phyloP scores from a whole-genome alignment of 2,888 invertebrate species.

The Aricia artaxerxes region DNA sequence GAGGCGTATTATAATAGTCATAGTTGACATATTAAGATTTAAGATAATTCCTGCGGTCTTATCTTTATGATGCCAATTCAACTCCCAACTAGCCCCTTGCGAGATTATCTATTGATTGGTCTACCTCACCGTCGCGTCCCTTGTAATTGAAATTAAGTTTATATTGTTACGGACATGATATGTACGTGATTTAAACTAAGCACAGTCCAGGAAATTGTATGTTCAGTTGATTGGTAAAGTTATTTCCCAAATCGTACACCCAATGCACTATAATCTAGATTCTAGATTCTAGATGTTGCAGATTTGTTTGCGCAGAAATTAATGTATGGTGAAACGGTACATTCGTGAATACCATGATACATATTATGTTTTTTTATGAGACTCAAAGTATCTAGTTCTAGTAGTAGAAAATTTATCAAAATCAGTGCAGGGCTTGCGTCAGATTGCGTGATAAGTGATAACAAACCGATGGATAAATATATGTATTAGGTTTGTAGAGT shows the following conservation, averaged over 20 bases:
- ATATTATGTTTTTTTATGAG: too few species aligned
- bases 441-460: too few species aligned
- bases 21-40: conserved; percentile 1
- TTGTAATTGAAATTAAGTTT: conserved; percentile 35
- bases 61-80: not conserved
- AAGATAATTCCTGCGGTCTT: not conserved
- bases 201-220: not conserved
- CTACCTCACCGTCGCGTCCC: conserved; percentile 32
- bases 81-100: not conserved
- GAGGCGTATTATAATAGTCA: not conserved
- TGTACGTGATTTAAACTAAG: not conserved
- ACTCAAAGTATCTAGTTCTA: too few species aligned
- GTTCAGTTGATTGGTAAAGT: too few species aligned
- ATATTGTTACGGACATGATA: not conserved
- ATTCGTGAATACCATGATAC: too few species aligned
- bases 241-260: too few species aligned
- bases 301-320: not conserved
- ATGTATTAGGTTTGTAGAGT: too few species aligned
- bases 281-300: not conserved
- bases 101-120: conserved; percentile 38
- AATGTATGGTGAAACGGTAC: not conserved
- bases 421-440: too few species aligned
- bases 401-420: too few species aligned
- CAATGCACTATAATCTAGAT: too few species aligned
- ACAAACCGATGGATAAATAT: too few species aligned